These are phyloP conservation scores for Pantherophis vulpinus DNA, from an alignment of 2,797 vertebrate species.

Conservation along the genomic window DNA sequence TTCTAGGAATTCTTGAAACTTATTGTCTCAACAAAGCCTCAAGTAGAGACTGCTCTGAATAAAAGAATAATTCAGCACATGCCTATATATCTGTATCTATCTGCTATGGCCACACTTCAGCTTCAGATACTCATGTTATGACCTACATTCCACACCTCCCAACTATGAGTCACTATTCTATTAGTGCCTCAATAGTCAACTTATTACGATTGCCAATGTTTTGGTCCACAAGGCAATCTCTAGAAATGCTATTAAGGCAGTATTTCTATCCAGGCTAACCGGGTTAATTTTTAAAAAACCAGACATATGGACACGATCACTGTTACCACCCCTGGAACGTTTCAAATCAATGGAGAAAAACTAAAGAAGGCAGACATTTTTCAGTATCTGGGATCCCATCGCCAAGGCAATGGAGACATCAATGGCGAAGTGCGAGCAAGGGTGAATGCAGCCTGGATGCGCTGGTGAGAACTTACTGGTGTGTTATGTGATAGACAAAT, in stretches of 20 bases:
- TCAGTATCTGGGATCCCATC: too few species aligned
- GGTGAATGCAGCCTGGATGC: too few species aligned
- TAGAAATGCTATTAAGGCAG: constrained; percentile 44
- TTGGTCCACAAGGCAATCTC: constrained; percentile 7
- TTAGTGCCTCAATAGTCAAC: not conserved
- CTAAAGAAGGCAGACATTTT: too few species aligned
- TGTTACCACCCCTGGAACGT: not conserved
- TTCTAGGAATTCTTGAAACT: not conserved
- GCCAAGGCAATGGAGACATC: too few species aligned
- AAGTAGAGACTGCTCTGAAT: not conserved
- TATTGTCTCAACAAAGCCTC: not conserved
- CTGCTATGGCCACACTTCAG: not conserved
- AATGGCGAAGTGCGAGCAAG: too few species aligned
- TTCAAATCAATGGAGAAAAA: too few species aligned
- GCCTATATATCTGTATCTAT: not conserved
- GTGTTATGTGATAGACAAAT: too few species aligned
- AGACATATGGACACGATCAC: constrained; percentile 34
- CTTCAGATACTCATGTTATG: not conserved
- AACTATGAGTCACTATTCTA: not conserved
- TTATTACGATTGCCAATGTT: not conserved
- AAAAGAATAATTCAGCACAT: not conserved
- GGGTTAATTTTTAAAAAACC: constrained; percentile 29
- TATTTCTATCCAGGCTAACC: constrained; percentile 34
- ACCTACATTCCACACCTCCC: not conserved
- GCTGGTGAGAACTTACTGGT: too few species aligned